A percentile compares a stretch with the other conserved stretches of the same genome.
phyloP scores from a whole-genome alignment of 2,888 invertebrate genomes.

The Frankliniella fusca region DNA sequence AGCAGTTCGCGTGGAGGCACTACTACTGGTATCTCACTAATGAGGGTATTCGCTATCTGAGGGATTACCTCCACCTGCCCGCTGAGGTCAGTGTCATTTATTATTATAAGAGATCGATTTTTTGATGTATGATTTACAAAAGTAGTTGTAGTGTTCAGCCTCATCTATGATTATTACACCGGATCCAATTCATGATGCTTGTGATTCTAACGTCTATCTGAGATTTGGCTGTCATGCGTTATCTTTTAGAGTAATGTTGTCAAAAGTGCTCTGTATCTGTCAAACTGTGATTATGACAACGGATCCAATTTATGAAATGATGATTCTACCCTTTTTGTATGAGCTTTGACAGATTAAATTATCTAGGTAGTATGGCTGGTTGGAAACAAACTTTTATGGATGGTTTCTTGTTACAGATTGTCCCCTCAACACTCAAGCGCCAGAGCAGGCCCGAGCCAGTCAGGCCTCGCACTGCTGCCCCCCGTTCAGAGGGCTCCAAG shows the following conservation, averaged over 20 bases:
- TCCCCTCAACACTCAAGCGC: constrained; percentile 93
- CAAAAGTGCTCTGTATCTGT: no score
- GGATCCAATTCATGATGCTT: not conserved
- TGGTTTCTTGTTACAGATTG: constrained; percentile 58
- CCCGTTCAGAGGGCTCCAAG: constrained; percentile 64
- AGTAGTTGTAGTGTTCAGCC: not conserved
- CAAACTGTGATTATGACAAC: not conserved
- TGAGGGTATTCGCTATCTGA: constrained; percentile 94
- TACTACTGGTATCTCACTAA: constrained; percentile 99
- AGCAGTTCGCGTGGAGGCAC: constrained; percentile 99
- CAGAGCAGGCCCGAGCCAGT: constrained; percentile 81
- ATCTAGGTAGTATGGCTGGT: not conserved
- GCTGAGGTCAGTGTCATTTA: constrained; percentile 59
- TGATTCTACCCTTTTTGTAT: constrained; percentile 28
- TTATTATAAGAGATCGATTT: not conserved
- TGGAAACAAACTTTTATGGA: not conserved
- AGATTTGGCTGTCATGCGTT: no score
- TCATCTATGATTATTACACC: not conserved
- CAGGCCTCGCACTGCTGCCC: constrained; percentile 68
- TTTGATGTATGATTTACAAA: not conserved
- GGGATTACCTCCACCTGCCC: constrained; percentile 92
- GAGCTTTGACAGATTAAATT: not conserved
- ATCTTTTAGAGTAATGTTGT: no score
- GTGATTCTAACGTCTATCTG: no score
- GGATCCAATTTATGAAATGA: not conserved